A percentile compares a stretch with the other conserved stretches of the same genome.
phyloP scores from a whole-genome alignment of 1,140 invertebrate species.

The Diploscapter pachys region DNA sequence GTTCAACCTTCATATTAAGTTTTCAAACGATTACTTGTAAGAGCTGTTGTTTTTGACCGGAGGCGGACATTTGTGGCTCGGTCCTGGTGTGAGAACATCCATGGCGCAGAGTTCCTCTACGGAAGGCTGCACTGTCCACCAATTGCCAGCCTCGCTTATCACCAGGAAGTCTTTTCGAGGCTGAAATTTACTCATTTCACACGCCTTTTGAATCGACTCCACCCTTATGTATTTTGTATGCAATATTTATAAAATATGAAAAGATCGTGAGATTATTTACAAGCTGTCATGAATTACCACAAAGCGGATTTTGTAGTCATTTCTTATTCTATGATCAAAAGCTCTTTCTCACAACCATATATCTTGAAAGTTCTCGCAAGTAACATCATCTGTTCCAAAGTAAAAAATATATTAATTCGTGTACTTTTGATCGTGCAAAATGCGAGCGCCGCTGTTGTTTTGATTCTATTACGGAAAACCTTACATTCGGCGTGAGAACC shows the following conservation, averaged over 20 bases:
- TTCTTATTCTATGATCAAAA: too few relatives aligned
- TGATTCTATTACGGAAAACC: neutral
- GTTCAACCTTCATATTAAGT: too few relatives aligned
- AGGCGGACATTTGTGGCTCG: constrained; percentile 22
- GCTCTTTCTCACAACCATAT: neutral
- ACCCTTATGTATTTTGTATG: too few relatives aligned
- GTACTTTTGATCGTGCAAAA: neutral
- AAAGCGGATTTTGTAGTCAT: too few relatives aligned
- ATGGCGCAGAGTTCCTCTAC: constrained; percentile 22
- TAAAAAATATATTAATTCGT: constrained; percentile 4
- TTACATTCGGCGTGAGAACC: constrained; percentile 31
- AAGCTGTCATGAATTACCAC: too few relatives aligned
- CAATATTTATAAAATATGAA: too few relatives aligned
- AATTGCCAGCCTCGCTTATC: constrained; percentile 26
- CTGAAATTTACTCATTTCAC: constrained; percentile 18
- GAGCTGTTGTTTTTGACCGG: too few relatives aligned
- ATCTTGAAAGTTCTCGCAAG: neutral
- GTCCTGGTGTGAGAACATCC: constrained; percentile 23
- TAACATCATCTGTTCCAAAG: neutral
- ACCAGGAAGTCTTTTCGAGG: constrained; percentile 30
- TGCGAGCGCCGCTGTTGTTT: neutral
- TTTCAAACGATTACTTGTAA: too few relatives aligned
- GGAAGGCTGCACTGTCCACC: constrained; percentile 32
- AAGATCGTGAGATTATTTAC: too few relatives aligned
- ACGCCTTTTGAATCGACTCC: neutral